These are phyloP conservation scores for Danionella dracula DNA, from an alignment of 2,797 vertebrate genomes.

Conservation along the genomic window DNA sequence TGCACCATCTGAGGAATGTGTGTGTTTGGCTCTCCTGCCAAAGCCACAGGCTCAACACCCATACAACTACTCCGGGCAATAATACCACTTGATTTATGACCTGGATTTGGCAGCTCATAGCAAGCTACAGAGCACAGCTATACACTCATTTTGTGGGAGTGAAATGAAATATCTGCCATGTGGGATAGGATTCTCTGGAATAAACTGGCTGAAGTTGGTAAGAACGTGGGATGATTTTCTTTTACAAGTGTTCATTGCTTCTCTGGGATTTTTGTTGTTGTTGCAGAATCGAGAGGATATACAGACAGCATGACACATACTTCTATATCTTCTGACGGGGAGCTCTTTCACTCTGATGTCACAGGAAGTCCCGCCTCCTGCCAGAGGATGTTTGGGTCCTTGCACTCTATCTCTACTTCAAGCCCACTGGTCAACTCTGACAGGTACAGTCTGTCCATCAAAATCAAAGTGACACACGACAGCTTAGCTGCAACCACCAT, in stretches of 20 bases:
- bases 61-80: neutral
- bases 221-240: neutral
- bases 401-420: constrained; percentile 64
- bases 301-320: constrained; percentile 66
- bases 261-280: neutral
- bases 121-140: neutral
- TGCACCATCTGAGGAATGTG: constrained; percentile 43
- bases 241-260: neutral
- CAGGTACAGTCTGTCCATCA: constrained; percentile 63
- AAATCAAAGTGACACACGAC: neutral
- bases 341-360: constrained; percentile 64
- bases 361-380: constrained; percentile 62
- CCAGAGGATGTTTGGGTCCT: constrained; percentile 70
- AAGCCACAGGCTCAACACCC: constrained; percentile 13
- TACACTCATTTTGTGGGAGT: constrained; percentile 1
- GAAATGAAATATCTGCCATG: neutral
- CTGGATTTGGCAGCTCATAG: constrained; percentile 13
- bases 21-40: constrained; percentile 17
- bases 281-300: constrained; percentile 74
- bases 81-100: constrained; percentile 26
- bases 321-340: constrained; percentile 65
- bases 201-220: neutral
- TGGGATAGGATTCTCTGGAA: neutral
- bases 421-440: constrained; percentile 62
- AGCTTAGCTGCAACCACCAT: too few species aligned